Percentiles rank a stretch among this genome's conserved stretches.
Evolutionary conservation across 2,888 invertebrate genomes (phyloP).

Genomic region (Sisyra nigra): DNA sequence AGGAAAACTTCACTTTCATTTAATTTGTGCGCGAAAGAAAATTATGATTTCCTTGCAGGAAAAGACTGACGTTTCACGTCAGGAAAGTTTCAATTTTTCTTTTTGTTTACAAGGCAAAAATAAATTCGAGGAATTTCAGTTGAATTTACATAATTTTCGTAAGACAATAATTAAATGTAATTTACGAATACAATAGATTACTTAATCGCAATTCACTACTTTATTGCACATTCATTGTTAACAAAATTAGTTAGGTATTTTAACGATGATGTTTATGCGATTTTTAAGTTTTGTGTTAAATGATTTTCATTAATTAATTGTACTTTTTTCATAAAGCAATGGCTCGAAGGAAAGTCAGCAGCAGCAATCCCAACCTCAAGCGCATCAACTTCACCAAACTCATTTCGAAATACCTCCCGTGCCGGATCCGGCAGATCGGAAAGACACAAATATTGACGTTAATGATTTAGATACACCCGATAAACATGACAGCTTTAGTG

Average conservation of each 20-base stretch:
- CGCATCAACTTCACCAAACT: conserved; percentile 10
- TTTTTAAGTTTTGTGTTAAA: too few relatives aligned
- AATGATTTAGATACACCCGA: conserved; percentile 4
- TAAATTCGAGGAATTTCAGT: too few relatives aligned
- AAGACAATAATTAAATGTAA: too few relatives aligned
- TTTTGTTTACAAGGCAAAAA: too few relatives aligned
- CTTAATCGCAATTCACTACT: too few relatives aligned
- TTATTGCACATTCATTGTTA: background rate
- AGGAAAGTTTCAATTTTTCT: too few relatives aligned
- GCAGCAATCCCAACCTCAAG: conserved; percentile 5
- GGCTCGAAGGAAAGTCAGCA: conserved; percentile 23
- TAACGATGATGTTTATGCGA: background rate
- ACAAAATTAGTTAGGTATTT: background rate
- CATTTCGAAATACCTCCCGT: conserved; percentile 12
- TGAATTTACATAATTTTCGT: too few relatives aligned
- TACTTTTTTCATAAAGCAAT: conserved; percentile 19
- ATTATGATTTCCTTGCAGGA: too few relatives aligned
- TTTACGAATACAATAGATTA: too few relatives aligned
- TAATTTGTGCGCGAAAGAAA: too few relatives aligned
- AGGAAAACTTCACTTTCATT: too few relatives aligned
- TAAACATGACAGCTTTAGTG: conserved; percentile 39
- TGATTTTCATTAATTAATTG: background rate
- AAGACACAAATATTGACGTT: conserved; percentile 10
- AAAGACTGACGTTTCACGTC: too few relatives aligned
- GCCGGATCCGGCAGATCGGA: conserved; percentile 6